Conservation (phyloP, 92 coral and sea anemone genomes). For the Ricordea florida region DNA sequence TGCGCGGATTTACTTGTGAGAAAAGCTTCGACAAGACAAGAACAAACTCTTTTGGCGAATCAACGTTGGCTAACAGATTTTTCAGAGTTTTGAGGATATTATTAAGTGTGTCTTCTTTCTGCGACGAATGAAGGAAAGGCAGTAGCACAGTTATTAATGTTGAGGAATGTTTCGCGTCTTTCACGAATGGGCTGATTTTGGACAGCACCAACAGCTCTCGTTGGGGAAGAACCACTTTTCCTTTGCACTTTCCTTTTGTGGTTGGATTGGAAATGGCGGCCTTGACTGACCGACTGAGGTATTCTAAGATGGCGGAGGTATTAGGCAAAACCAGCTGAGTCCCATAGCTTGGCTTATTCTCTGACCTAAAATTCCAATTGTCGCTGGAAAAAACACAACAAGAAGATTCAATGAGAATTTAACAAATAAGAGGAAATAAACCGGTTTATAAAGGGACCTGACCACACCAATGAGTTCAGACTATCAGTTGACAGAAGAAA, state of each 20-base stretch:
- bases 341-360: constrained; percentile 30
- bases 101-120: constrained; percentile 75
- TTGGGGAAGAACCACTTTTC: constrained; percentile 68
- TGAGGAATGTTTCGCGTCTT: constrained; percentile 74
- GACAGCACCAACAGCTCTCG: constrained; percentile 91
- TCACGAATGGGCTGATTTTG: constrained; percentile 86
- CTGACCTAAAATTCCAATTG: not conserved
- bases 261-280: constrained; percentile 49
- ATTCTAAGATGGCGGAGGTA: constrained; percentile 58
- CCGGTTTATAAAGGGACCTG: too few species aligned
- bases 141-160: constrained; percentile 64
- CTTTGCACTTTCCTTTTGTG: constrained; percentile 51
- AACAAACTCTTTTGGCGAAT: constrained; percentile 50
- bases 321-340: constrained; percentile 78
- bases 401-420: not conserved
- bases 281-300: constrained; percentile 76
- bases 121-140: constrained; percentile 70
- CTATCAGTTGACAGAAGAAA: too few species aligned
- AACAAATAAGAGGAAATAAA: not conserved
- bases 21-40: constrained; percentile 74
- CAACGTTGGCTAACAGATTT: constrained; percentile 72
- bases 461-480: too few species aligned
- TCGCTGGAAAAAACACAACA: not conserved
- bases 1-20: constrained; percentile 76
- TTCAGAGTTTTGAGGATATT: constrained; percentile 71